Evolutionary conservation across 2,113 vertebrate species (phyloP).

Genomic region (Dolichallabes microphthalmus): DNA sequence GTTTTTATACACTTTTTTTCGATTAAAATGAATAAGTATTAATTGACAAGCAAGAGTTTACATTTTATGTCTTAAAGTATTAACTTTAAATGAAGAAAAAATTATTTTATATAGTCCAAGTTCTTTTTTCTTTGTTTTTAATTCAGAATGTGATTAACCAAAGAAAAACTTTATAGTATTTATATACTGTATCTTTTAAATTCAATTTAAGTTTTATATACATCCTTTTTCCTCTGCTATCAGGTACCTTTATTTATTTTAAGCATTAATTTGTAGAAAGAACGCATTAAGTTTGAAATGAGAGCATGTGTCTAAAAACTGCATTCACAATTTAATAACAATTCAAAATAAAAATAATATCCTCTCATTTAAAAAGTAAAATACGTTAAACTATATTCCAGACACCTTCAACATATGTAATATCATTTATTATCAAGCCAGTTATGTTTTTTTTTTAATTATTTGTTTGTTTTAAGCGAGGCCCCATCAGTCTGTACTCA

Average conservation of each 20-base stretch:
- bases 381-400: neutral
- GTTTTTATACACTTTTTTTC: too few species aligned
- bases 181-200: too few species aligned
- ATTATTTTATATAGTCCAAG: neutral
- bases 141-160: neutral
- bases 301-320: neutral
- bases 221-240: neutral
- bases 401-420: neutral
- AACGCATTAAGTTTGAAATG: neutral
- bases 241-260: neutral
- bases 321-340: neutral
- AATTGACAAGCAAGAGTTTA: neutral
- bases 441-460: too few species aligned
- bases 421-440: neutral
- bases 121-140: neutral
- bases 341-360: neutral
- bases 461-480: neutral
- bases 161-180: neutral
- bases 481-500: conserved; percentile 68
- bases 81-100: neutral
- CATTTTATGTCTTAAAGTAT: neutral
- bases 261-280: neutral
- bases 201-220: neutral
- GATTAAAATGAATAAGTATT: too few species aligned
- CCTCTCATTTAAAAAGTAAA: neutral